Evolutionary conservation across 2,888 invertebrate genomes (phyloP), one percentile per base, ranked within the genome.

Genomic region (Agapostemon virescens): DNA sequence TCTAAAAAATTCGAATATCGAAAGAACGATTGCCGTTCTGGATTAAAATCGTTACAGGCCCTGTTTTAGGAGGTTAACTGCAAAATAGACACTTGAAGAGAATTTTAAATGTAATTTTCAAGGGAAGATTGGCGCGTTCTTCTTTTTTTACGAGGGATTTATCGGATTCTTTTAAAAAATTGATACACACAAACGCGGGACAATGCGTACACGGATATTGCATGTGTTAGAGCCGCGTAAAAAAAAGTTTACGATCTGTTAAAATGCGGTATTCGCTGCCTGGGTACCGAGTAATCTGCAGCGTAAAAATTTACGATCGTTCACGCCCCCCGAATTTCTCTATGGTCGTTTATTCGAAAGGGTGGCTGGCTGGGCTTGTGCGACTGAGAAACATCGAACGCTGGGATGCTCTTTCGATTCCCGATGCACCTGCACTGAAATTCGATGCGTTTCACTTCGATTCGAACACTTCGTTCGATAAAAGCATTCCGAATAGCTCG

Each of bases 241-340:
- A 79, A 79, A 45, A 78, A 79, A 70, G 71, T 79, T 69, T 79
- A 79, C 69, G 79, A 79, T 69, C 66, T 69, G 79, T 80, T 80
- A 80, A 80, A 80, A 80, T 69, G 64, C 20, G 64, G 64, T 64
- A 58, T 79, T 79, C 79, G 69, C 45, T 69, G 73, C 73, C 58
- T 52, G 63, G 68, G 81, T 61, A 64, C 15, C 68, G 70, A 67
- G 70, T 74, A 79, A 79, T 79, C 61, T 71, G 55, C 63, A 71
- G 68, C 69, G 74, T 74, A 81, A 74, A 74, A 81, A 79, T 79
- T 79, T 81, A 79, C 68, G 79, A 71, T 23, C 74, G 70, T 52
- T 58, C 79, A 79, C 70, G 75, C 80, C 75, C 40, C 64, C 69
- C 69, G 75, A 81, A 81, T 81, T 75, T 80, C 75, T 72, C 70